A percentile compares a stretch with the other conserved stretches of the same genome.
Evolutionary conservation across 1,140 invertebrate species (phyloP).

Genomic region (Drosophila lacertosa): DNA sequence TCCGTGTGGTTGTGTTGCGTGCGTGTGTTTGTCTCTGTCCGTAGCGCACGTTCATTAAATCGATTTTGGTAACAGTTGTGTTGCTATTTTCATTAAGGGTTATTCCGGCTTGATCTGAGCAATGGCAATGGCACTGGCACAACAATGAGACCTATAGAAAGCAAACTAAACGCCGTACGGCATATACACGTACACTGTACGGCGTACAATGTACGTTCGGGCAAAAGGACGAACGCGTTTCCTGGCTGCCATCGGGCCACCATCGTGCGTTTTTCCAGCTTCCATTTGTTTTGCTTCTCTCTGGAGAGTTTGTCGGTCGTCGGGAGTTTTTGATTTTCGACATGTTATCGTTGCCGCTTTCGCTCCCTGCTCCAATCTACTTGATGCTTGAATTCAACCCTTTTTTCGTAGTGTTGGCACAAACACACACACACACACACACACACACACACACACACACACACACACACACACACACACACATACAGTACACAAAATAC

Average conservation of each 20-base stretch:
- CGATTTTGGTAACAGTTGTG: slow-evolving; percentile 75
- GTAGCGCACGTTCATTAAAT: slow-evolving; percentile 62
- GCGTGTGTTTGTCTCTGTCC: not conserved
- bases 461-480: slow-evolving; percentile 15
- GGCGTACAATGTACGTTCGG: too few relatives aligned
- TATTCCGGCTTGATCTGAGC: slow-evolving; percentile 75
- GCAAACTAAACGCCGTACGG: slow-evolving; percentile 37
- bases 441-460: slow-evolving; percentile 5
- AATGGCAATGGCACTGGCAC: slow-evolving; percentile 41
- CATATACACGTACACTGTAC: too few relatives aligned
- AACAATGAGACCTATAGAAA: slow-evolving; percentile 37
- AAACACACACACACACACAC: slow-evolving; percentile 23
- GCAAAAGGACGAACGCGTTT: slow-evolving; percentile 18
- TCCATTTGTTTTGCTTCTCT: slow-evolving; percentile 68
- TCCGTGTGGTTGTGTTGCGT: slow-evolving; percentile 9
- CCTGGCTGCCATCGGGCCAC: slow-evolving; percentile 17
- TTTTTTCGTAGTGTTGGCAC: slow-evolving; percentile 52
- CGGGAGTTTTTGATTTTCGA: slow-evolving; percentile 79
- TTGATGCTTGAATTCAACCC: slow-evolving; percentile 63
- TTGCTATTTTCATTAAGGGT: slow-evolving; percentile 77
- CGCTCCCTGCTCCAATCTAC: slow-evolving; percentile 13
- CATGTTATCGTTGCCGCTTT: slow-evolving; percentile 46
- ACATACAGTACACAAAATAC: too few relatives aligned
- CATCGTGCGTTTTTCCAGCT: slow-evolving; percentile 66
- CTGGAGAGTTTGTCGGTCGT: slow-evolving; percentile 62